phyloP scores from a whole-genome alignment of 2,888 invertebrate genomes.

The Mesoligia furuncula region DNA sequence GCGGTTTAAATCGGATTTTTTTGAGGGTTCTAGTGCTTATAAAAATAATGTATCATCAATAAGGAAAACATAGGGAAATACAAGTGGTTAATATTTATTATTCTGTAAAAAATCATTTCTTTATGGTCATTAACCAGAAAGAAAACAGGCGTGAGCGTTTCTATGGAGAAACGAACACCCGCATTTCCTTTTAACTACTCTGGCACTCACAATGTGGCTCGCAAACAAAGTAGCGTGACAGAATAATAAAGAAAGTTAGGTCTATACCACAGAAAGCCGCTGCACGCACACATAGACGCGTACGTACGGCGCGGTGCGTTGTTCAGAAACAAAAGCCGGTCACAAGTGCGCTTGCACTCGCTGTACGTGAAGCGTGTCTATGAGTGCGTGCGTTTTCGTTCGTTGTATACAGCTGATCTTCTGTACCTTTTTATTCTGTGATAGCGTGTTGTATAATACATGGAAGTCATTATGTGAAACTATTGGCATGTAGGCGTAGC shows the following conservation, averaged over 20 bases:
- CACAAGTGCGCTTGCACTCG: not conserved
- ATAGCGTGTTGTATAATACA: conserved; percentile 6
- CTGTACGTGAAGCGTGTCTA: not conserved
- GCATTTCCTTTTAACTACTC: not conserved
- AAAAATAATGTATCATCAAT: no score
- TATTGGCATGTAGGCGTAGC: conserved; percentile 35
- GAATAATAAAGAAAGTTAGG: not conserved
- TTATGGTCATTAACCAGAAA: no score
- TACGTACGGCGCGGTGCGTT: not conserved
- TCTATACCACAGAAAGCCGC: not conserved
- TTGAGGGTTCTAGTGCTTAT: no score
- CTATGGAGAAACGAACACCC: no score
- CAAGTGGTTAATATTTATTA: no score
- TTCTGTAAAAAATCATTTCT: no score
- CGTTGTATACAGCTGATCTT: not conserved
- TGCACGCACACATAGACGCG: not conserved
- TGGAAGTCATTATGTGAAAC: conserved; percentile 33
- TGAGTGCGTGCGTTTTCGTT: not conserved
- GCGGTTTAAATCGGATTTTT: no score
- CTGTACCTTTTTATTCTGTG: not conserved
- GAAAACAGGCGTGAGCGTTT: no score
- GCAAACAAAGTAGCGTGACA: not conserved
- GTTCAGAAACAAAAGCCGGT: not conserved
- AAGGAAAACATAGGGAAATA: no score
- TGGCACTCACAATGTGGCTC: not conserved